phyloP scores from a whole-genome alignment of 2,797 vertebrate species.

The Ctenopoma kingsleyae region DNA sequence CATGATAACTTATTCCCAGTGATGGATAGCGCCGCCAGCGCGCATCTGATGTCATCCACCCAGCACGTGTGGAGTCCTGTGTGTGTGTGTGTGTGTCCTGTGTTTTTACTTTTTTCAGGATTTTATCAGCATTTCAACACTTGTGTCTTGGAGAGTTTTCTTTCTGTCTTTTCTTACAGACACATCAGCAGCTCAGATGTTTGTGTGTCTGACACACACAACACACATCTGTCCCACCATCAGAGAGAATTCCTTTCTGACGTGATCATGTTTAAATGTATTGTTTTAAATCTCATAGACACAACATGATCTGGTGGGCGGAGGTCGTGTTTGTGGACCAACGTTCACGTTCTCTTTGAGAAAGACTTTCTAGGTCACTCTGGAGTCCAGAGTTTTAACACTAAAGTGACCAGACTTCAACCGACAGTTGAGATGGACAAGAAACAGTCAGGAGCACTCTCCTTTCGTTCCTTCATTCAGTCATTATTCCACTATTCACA shows the following conservation, averaged over 20 bases:
- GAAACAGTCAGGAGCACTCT: too few relatives aligned
- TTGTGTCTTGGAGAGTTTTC: neutral
- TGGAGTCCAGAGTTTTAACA: too few relatives aligned
- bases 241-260: constrained; percentile 9
- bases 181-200: constrained; percentile 13
- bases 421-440: too few relatives aligned
- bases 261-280: neutral
- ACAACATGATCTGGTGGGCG: neutral
- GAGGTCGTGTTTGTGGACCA: neutral
- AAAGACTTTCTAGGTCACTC: too few relatives aligned
- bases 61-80: constrained; percentile 1
- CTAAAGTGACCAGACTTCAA: too few relatives aligned
- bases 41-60: constrained; percentile 60
- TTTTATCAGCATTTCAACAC: constrained; percentile 21
- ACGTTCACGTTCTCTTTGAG: too few relatives aligned
- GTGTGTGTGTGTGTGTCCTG: constrained; percentile 10
- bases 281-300: constrained; percentile 3
- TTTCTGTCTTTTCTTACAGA: neutral
- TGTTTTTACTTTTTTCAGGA: neutral
- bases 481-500: too few relatives aligned
- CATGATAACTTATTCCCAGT: constrained; percentile 59
- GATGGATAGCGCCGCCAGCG: constrained; percentile 37
- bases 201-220: constrained; percentile 2
- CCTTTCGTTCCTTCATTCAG: too few relatives aligned
- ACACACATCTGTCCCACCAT: constrained; percentile 1